Evolutionary conservation across 2,113 vertebrate genomes (phyloP).

Genomic region (Desmodus rotundus): DNA sequence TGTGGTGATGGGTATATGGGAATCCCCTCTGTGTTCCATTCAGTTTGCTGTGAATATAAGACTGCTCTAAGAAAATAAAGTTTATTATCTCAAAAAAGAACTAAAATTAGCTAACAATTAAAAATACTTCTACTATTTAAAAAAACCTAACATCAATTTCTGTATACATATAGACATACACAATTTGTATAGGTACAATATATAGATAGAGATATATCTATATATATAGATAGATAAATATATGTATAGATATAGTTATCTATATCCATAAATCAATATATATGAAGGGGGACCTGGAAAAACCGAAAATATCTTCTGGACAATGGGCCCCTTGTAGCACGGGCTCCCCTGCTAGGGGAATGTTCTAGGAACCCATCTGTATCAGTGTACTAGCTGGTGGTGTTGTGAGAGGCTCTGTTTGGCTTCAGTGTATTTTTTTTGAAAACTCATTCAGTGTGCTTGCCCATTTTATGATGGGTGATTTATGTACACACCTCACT

Average conservation of each 20-base stretch:
- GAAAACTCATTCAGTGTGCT: too few species aligned
- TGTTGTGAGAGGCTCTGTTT: too few species aligned
- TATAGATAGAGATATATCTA: background rate
- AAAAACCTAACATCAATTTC: background rate
- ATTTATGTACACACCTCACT: too few species aligned
- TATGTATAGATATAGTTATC: background rate
- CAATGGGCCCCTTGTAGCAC: too few species aligned
- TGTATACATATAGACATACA: background rate
- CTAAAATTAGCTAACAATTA: background rate
- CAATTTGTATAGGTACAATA: background rate
- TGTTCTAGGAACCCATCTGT: too few species aligned
- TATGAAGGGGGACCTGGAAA: too few species aligned
- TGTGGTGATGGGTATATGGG: background rate
- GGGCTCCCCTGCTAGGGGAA: too few species aligned
- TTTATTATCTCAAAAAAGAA: background rate
- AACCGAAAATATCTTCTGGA: too few species aligned
- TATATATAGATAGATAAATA: background rate
- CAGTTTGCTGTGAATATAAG: background rate
- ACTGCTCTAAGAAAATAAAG: background rate
- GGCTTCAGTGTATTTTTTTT: too few species aligned
- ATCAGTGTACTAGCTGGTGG: too few species aligned
- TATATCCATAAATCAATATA: background rate
- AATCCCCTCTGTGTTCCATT: background rate
- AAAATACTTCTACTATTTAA: background rate
- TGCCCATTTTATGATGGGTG: too few species aligned